phyloP scores from a whole-genome alignment of 2,888 invertebrate species.

The Pediacus dermestoides region DNA sequence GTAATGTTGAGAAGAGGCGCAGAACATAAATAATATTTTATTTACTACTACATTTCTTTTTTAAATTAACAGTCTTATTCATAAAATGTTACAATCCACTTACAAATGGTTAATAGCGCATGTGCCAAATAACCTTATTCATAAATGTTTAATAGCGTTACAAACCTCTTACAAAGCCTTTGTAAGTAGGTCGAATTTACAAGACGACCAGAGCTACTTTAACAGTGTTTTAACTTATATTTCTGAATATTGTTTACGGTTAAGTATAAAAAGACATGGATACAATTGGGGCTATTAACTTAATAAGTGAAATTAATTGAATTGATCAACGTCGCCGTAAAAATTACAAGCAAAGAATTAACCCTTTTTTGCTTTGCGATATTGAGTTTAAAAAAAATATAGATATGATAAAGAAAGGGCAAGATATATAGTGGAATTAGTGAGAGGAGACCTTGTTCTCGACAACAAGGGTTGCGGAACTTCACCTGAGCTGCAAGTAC shows the following conservation, averaged over 20 bases:
- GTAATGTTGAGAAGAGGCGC: too few species aligned
- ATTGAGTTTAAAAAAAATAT: too few species aligned
- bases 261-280: not conserved
- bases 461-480: constrained; percentile 1
- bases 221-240: constrained; percentile 1
- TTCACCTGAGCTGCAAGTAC: constrained; percentile 3
- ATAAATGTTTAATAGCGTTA: constrained; percentile 1
- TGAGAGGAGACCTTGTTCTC: not conserved
- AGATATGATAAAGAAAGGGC: not conserved
- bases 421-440: not conserved
- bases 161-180: not conserved
- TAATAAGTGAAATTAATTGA: not conserved
- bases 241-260: not conserved
- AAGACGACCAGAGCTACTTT: not conserved
- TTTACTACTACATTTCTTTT: too few species aligned
- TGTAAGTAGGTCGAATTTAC: constrained; percentile 1
- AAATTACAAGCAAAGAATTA: not conserved
- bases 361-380: constrained; percentile 2
- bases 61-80: not conserved
- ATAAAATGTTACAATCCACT: not conserved
- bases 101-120: constrained; percentile 1
- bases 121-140: not conserved
- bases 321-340: not conserved
- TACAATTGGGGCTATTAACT: constrained; percentile 1
- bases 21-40: too few species aligned